phyloP scores from a whole-genome alignment of 2,797 vertebrate species.

The Esox masquinongy region DNA sequence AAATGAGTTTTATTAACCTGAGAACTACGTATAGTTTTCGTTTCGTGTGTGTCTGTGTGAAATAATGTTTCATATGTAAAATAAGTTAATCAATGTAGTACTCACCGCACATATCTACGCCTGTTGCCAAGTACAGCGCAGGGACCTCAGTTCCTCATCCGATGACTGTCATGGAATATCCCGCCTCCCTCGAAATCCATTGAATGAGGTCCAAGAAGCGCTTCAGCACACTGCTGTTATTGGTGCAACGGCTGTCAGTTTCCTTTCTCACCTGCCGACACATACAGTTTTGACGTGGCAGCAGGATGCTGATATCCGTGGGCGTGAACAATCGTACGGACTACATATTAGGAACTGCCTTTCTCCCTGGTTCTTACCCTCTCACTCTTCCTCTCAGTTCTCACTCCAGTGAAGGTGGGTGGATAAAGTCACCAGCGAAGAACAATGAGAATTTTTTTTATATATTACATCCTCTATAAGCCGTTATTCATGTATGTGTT shows the following conservation, averaged over 20 bases:
- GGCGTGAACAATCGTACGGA: not conserved
- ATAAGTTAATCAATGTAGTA: conserved; percentile 17
- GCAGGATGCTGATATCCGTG: conserved; percentile 45
- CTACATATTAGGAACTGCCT: not conserved
- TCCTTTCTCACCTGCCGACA: conserved; percentile 29
- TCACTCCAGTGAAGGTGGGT: too few relatives aligned
- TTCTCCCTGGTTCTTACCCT: too few relatives aligned
- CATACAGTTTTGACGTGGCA: conserved; percentile 74
- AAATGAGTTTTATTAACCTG: not conserved
- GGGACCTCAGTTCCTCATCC: conserved; percentile 46
- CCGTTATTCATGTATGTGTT: too few relatives aligned
- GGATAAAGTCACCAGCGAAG: too few relatives aligned
- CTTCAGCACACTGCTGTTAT: conserved; percentile 44
- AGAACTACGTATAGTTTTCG: not conserved
- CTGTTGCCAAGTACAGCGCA: conserved; percentile 42
- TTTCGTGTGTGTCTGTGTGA: not conserved
- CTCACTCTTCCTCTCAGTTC: too few relatives aligned
- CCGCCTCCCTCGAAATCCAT: conserved; percentile 39
- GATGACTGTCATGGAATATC: conserved; percentile 43
- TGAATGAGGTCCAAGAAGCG: conserved; percentile 27
- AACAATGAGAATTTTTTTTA: too few relatives aligned
- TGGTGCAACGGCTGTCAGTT: conserved; percentile 58
- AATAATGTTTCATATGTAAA: not conserved
- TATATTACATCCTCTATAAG: too few relatives aligned
- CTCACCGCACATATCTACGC: conserved; percentile 81